These are phyloP conservation scores for Machaerirhynchus nigripectus DNA, from an alignment of 2,113 vertebrate species.

Conservation along the genomic window DNA sequence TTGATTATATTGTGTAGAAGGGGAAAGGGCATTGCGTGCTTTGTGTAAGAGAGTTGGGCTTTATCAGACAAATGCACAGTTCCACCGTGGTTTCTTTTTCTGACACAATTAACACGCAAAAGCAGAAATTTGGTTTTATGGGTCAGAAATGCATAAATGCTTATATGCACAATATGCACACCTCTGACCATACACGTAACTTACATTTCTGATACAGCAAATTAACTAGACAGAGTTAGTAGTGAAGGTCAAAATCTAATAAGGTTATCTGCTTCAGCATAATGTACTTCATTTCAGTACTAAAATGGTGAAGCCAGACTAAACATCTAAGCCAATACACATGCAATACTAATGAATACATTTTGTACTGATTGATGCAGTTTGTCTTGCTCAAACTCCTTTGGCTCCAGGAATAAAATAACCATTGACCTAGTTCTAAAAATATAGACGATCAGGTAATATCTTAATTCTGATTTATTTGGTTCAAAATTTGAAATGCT, in stretches of 20 bases:
- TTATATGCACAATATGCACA: not conserved
- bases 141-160: not conserved
- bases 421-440: conserved; percentile 22
- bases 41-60: not conserved
- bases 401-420: not conserved
- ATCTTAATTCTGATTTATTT: conserved; percentile 26
- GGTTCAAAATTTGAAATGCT: not conserved
- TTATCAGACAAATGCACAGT: not conserved
- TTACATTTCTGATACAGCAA: not conserved
- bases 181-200: fast-evolving
- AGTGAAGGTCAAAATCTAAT: not conserved
- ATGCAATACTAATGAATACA: not conserved
- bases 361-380: not conserved
- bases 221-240: not conserved
- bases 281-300: not conserved
- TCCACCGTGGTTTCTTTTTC: not conserved
- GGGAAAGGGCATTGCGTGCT: not conserved
- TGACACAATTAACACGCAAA: not conserved
- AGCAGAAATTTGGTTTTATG: not conserved
- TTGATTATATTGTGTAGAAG: not conserved
- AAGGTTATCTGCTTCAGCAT: not conserved
- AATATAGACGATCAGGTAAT: conserved; percentile 18
- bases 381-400: not conserved
- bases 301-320: not conserved
- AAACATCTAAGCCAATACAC: not conserved